A percentile compares a stretch with the other conserved stretches of the same genome.
Conservation (phyloP, 2,888 invertebrate species). For the Corythucha ciliata region DNA sequence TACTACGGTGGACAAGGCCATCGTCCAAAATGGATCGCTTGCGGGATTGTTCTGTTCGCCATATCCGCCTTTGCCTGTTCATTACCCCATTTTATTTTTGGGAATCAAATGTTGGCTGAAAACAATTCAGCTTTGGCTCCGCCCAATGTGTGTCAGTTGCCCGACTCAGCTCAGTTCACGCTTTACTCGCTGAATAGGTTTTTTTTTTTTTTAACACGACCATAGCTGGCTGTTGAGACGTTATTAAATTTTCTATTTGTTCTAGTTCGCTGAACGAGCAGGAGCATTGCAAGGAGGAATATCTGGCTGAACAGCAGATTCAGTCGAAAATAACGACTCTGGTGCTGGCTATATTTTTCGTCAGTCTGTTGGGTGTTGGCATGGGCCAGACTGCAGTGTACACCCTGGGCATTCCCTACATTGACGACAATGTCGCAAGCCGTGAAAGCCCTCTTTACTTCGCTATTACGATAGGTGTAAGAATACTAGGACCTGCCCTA, state of each 20-base stretch:
- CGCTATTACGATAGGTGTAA: constrained; percentile 84
- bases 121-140: constrained; percentile 29
- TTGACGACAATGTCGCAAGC: constrained; percentile 88
- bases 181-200: not conserved
- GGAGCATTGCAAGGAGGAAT: constrained; percentile 50
- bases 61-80: constrained; percentile 78
- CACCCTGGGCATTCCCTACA: constrained; percentile 85
- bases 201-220: not conserved
- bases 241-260: constrained; percentile 1
- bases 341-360: constrained; percentile 78
- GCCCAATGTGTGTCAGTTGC: constrained; percentile 25
- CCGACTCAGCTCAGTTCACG: not conserved
- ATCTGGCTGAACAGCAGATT: constrained; percentile 55
- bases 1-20: constrained; percentile 88
- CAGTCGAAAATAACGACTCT: constrained; percentile 69
- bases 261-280: constrained; percentile 14
- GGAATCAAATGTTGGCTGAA: constrained; percentile 57
- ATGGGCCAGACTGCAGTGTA: constrained; percentile 89
- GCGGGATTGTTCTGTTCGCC: constrained; percentile 78
- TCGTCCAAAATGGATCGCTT: constrained; percentile 86
- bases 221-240: not conserved
- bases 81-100: constrained; percentile 77
- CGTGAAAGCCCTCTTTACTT: constrained; percentile 86
- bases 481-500: constrained; percentile 81
- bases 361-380: constrained; percentile 77